phyloP scores from a whole-genome alignment of 1,140 invertebrate genomes.

The Epicauta chinensis region DNA sequence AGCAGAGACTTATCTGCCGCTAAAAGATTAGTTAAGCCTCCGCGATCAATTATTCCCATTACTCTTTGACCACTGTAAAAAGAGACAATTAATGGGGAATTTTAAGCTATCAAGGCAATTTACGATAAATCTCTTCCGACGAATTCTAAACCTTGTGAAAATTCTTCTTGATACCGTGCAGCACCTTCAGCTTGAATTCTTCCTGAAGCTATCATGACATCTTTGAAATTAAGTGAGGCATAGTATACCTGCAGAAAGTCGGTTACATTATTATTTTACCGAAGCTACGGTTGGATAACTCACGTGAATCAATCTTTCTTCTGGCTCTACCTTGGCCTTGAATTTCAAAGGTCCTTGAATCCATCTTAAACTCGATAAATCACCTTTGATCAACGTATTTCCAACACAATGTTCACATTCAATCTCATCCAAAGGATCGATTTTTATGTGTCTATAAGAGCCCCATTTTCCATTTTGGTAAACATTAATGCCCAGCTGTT shows the following conservation, averaged over 20 bases:
- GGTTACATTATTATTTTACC: no score
- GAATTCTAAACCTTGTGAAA: no score
- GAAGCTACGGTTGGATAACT: slow-evolving; percentile 38
- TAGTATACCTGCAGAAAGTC: background rate
- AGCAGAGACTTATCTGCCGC: background rate
- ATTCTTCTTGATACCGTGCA: no score
- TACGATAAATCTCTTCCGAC: no score
- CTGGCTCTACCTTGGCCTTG: no score
- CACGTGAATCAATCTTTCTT: no score
- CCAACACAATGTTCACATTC: slow-evolving; percentile 55
- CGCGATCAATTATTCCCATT: background rate
- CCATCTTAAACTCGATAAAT: slow-evolving; percentile 70
- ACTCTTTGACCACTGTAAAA: background rate
- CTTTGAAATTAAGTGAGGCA: background rate
- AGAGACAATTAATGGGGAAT: no score
- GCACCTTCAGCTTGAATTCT: no score
- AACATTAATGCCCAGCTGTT: slow-evolving; percentile 64
- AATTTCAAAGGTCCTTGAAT: slow-evolving; percentile 23
- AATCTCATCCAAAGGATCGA: slow-evolving; percentile 43
- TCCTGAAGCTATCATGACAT: no score
- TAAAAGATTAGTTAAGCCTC: background rate
- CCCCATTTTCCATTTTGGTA: slow-evolving; percentile 57
- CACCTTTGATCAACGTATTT: slow-evolving; percentile 79
- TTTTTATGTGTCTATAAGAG: slow-evolving; percentile 34
- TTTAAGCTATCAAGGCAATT: no score